A percentile compares a stretch with the other conserved stretches of the same genome.
Conservation (phyloP, 2,113 vertebrate species). For the Tychaedon coryphoeus region DNA sequence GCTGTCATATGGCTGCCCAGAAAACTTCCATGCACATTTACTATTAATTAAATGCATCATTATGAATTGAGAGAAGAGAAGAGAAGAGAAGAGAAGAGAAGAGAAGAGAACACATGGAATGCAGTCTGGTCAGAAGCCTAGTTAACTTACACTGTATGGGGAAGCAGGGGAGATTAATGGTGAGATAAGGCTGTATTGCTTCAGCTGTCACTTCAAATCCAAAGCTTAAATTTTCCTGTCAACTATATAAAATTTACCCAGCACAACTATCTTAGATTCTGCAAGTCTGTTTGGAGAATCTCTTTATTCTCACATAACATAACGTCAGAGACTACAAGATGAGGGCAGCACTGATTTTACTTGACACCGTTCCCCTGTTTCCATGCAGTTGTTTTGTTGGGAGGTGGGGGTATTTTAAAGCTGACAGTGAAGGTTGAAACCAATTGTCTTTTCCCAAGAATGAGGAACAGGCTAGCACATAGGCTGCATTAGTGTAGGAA, state of each 20-base stretch:
- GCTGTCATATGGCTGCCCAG: constrained; percentile 58
- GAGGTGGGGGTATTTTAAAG: neutral
- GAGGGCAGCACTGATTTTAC: neutral
- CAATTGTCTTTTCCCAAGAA: neutral
- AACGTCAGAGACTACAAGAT: neutral
- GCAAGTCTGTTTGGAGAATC: neutral
- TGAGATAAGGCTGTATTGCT: neutral
- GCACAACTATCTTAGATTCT: neutral
- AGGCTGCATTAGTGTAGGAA: neutral
- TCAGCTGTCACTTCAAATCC: neutral
- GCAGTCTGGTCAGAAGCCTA: neutral
- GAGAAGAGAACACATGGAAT: neutral
- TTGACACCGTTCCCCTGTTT: neutral
- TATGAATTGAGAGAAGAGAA: constrained; percentile 44
- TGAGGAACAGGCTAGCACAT: neutral
- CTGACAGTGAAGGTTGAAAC: neutral
- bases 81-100: neutral
- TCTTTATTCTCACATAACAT: neutral
- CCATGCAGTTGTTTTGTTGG: neutral
- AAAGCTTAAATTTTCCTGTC: neutral
- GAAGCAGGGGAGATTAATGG: neutral
- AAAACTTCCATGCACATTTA: constrained; percentile 51
- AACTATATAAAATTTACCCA: neutral
- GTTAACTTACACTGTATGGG: neutral
- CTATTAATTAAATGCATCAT: constrained; percentile 64